Base-by-base conservation (phyloP, 2,888 invertebrate species). In the Coelopa pilipes region DNA sequence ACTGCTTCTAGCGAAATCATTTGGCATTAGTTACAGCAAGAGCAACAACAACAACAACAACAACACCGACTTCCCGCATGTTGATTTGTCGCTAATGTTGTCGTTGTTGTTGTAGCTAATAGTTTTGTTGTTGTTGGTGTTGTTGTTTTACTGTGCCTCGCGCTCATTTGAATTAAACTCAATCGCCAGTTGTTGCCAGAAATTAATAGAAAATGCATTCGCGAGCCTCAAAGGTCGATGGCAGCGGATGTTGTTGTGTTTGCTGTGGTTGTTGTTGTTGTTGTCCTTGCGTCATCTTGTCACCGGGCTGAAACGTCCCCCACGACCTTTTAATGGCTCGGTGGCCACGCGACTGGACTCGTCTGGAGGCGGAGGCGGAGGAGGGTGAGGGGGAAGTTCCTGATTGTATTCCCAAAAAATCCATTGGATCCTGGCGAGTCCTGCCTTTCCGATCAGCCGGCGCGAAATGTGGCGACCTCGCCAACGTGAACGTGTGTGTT, bases 121-220 rank as follows among this genome's bases (percentile, higher is more conserved):
- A n/a, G n/a, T n/a, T n/a, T n/a, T n/a, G n/a, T n/a, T n/a, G n/a
- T n/a, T n/a, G n/a, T n/a, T n/a, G n/a, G n/a, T 34, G 34, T 34
- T 34, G 34, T n/a, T 50, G 66, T 47, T 47, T n/a, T n/a, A n/a
- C n/a, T n/a, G n/a, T n/a, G n/a, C 24, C 19, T 15, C 66, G 17
- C 19, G 24, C 50, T 7, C 67, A 55, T 55, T 55, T 55, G 34
- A 67, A 53, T 53, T 53, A n/a, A 45, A 19, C 55, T 24, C 49
- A 70, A 59, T 49, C 49, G 49, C 59, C 47, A 70, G 70, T 70
- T 59, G 60, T 21, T 10, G 10, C 60, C n/a, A 60, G 60, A 49
- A 70, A 59, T 70, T 70, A 49, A 70, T 70, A 47, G 69, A 34
- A 57, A 47, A 60, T 70, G 13, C 49, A 50, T 59, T 59, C 55